Conservation (phyloP, 2,888 invertebrate species). For the Leptopilina syphax region DNA sequence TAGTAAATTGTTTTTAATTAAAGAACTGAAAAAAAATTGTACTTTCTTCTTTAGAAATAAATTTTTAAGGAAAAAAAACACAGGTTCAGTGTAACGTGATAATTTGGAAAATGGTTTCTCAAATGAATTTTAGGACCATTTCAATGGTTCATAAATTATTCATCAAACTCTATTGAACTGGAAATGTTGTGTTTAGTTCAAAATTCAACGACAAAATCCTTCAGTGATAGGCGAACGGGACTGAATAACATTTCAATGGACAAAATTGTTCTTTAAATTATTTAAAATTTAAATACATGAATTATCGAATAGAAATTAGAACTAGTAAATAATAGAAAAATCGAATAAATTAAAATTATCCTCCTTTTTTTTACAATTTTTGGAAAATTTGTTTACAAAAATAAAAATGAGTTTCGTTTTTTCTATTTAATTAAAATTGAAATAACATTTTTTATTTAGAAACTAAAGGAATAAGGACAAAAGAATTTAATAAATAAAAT, state of each 20-base stretch:
- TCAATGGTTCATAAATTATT: constrained; percentile 27
- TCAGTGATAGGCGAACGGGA: background rate
- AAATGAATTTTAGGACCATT: background rate
- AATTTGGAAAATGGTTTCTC: background rate
- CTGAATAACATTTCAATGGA: background rate
- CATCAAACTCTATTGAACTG: constrained; percentile 13
- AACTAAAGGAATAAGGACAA: too few species aligned
- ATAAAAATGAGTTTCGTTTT: background rate
- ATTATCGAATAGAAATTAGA: too few species aligned
- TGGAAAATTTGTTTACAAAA: too few species aligned
- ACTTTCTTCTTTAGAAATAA: too few species aligned
- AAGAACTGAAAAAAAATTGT: too few species aligned
- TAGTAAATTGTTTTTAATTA: too few species aligned
- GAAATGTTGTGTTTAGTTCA: background rate
- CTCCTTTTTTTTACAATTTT: background rate
- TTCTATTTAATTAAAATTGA: background rate
- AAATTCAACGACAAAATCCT: background rate
- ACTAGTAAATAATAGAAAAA: background rate
- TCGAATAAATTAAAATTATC: background rate
- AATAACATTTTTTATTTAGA: too few species aligned
- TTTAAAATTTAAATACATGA: too few species aligned
- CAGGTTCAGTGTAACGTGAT: background rate
- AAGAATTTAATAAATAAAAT: too few species aligned
- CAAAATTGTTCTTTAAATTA: background rate
- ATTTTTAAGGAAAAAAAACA: too few species aligned